These are phyloP conservation scores for Sebastes hubbsi DNA, from an alignment of 2,797 vertebrate species.

Conservation along the genomic window DNA sequence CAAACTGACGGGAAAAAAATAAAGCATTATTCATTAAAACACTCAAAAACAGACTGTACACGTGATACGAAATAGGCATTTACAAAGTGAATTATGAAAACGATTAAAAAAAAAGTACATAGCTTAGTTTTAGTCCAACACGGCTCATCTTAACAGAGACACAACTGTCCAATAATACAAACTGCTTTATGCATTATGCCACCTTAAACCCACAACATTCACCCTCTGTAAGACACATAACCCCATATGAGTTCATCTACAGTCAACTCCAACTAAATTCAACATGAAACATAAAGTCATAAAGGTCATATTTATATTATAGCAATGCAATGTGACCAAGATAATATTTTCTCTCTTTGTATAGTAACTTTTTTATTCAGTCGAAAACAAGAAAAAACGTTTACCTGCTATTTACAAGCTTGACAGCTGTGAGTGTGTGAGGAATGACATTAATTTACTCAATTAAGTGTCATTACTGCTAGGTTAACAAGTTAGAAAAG, in stretches of 20 bases:
- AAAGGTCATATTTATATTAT: constrained; percentile 29
- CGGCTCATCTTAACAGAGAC: constrained; percentile 31
- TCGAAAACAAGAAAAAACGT: neutral
- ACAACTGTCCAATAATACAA: constrained; percentile 12
- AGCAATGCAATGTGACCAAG: constrained; percentile 24
- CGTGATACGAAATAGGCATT: constrained; percentile 75
- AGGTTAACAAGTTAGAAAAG: neutral
- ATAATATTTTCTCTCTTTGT: constrained; percentile 1
- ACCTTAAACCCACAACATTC: constrained; percentile 8
- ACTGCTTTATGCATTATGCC: neutral
- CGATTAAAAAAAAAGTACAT: constrained; percentile 41
- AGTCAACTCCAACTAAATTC: constrained; percentile 18
- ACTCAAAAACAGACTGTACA: constrained; percentile 71
- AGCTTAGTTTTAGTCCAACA: constrained; percentile 47
- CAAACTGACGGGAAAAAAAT: constrained; percentile 46
- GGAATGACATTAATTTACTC: neutral
- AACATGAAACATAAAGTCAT: constrained; percentile 24
- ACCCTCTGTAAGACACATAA: constrained; percentile 18
- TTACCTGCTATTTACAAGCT: constrained; percentile 33
- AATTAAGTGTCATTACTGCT: neutral
- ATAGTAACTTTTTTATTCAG: constrained; percentile 13
- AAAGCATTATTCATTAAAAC: constrained; percentile 53
- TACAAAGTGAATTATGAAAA: constrained; percentile 63
- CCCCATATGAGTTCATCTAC: neutral
- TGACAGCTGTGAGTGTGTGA: neutral